Evolutionary conservation across 2,113 vertebrate genomes (phyloP), one percentile per base, ranked within the genome.

Genomic region (Pantherophis guttatus): DNA sequence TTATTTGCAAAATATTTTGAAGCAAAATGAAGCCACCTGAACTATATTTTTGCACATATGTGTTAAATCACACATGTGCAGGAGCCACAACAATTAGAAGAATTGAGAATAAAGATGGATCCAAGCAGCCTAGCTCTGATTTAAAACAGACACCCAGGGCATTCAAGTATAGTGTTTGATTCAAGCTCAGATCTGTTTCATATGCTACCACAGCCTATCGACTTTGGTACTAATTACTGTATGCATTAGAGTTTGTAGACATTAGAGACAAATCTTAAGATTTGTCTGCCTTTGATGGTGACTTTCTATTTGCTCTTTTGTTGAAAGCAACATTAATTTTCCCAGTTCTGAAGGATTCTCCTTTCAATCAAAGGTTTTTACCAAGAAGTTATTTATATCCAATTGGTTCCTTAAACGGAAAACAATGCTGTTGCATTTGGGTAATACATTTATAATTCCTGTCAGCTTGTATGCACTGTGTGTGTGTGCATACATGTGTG

Each of bases 321-420:
- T 54, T 95, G 94, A 94, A 94, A 96, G 91, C 75, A 95, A 33
- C 88, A 93, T 26, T 92, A 81, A 86, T 94, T 94, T 70, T 53
- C 88, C 39, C 23, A 75, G 5, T 2, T 75, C 55, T 94, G 90
- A 96, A 88, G 1, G 5, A 89, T 93, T 91, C 94, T 94, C 93
- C 92, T 89, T 96, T 91, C 93, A 94, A 94, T 95, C 65, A 89
- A 9, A 92, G 91, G 93, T 85, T 91, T 85, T 89, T 87, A 94
- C 29, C 70, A 96, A 96, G 94, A 70, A n/a, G 93, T 95, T 96
- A 92, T 96, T 97, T 96, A 94, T 94, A 97, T 90, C 92, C 90
- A 95, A 55, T 87, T 95, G 92, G 90, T 88, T 96, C 95, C 96
- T 96, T 97, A 97, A 95, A 96, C 93, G 95, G 96, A 94, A 96